These are phyloP conservation scores for Montipora cactus DNA, from an alignment of 64 coral and sea anemone species.

Conservation along the genomic window DNA sequence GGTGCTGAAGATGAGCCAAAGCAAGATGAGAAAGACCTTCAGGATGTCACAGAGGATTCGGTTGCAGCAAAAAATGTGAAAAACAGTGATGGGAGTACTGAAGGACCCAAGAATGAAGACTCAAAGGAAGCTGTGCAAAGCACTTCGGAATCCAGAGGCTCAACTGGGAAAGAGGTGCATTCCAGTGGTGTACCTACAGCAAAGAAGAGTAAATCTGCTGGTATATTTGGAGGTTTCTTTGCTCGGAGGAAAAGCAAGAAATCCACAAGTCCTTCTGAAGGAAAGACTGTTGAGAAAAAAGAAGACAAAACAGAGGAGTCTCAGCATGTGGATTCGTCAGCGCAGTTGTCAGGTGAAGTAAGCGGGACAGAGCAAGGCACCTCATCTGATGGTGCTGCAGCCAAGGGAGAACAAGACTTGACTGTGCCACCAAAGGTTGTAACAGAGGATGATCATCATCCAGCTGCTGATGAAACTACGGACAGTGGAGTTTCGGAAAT, in stretches of 20 bases:
- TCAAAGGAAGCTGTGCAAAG: slow-evolving; percentile 5
- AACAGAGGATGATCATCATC: background rate
- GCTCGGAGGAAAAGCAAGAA: slow-evolving; percentile 21
- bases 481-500: slow-evolving; percentile 6
- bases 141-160: background rate
- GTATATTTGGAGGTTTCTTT: slow-evolving; percentile 42
- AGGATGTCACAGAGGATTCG: background rate
- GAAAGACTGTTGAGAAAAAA: background rate
- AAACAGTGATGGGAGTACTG: background rate
- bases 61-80: background rate
- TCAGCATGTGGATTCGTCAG: background rate
- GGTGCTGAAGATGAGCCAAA: background rate
- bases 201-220: slow-evolving; percentile 27
- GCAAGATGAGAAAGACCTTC: background rate
- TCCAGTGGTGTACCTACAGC: background rate
- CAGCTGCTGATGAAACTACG: slow-evolving; percentile 20
- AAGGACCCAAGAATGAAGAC: background rate
- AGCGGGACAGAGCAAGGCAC: background rate
- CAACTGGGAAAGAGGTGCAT: background rate
- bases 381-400: background rate
- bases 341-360: background rate
- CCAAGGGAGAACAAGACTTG: background rate
- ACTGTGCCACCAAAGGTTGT: background rate
- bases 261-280: background rate
- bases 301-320: background rate